These are phyloP conservation scores for Catostylus mosaicus DNA, from an alignment of 30 jellyfish, hydroid and myxozoan genomes.

Conservation along the genomic window DNA sequence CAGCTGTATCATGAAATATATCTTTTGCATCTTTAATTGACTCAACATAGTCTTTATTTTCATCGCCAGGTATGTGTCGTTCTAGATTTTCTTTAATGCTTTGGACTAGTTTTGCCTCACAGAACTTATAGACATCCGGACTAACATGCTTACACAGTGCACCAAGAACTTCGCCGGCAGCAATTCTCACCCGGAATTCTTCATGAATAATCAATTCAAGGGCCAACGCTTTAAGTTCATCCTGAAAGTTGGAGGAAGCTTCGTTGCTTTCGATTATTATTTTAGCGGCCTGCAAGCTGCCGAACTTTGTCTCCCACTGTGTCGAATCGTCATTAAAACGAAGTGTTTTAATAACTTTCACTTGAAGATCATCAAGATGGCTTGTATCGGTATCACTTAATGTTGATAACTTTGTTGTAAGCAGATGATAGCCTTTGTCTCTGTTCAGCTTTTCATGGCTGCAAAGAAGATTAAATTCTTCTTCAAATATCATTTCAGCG, in stretches of 20 bases:
- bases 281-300: constrained; percentile 79
- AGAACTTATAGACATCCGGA: constrained; percentile 63
- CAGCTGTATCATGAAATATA: constrained; percentile 98
- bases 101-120: constrained; percentile 64
- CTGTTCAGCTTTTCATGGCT: constrained; percentile 88
- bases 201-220: constrained; percentile 61
- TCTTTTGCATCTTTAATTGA: constrained; percentile 76
- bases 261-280: constrained; percentile 34
- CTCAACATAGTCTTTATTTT: constrained; percentile 8
- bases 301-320: constrained; percentile 86
- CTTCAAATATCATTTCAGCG: constrained; percentile 22
- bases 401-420: constrained; percentile 32
- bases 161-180: constrained; percentile 95
- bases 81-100: constrained; percentile 81
- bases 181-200: constrained; percentile 93
- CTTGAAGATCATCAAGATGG: constrained; percentile 22
- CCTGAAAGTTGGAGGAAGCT: constrained; percentile 31
- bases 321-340: constrained; percentile 7
- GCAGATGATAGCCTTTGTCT: constrained; percentile 72
- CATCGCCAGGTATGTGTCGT: constrained; percentile 80
- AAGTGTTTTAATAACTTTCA: not conserved
- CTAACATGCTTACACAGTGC: constrained; percentile 75
- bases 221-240: constrained; percentile 26
- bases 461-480: constrained; percentile 76
- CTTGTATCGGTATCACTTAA: constrained; percentile 1